phyloP scores from a whole-genome alignment of 2,113 vertebrate species.

The Mastomys coucha region DNA sequence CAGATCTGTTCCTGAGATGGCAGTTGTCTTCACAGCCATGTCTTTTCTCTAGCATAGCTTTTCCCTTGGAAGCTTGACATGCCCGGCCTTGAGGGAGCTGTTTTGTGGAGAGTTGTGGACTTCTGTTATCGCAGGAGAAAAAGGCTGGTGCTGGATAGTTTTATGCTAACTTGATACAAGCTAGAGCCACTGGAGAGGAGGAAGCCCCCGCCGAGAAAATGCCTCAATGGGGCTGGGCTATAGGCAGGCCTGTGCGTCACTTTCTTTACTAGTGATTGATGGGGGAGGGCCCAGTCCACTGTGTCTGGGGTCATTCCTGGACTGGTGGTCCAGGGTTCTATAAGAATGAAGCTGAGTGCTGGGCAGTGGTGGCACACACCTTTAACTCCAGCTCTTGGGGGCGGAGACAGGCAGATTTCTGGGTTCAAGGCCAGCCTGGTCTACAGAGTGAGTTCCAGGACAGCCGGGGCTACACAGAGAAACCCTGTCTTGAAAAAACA shows the following conservation, averaged over 20 bases:
- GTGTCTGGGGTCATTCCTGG: neutral
- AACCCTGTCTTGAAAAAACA: too few species aligned
- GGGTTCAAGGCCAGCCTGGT: too few species aligned
- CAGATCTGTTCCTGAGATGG: neutral
- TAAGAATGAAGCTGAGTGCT: too few species aligned
- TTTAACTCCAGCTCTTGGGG: too few species aligned
- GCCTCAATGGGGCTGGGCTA: neutral
- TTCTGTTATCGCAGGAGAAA: neutral
- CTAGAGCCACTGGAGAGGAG: neutral
- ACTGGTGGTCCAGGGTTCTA: neutral
- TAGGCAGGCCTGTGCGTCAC: neutral
- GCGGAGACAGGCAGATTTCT: too few species aligned
- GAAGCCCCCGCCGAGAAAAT: neutral
- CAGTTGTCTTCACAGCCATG: neutral
- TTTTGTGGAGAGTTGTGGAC: neutral
- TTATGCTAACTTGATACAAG: neutral
- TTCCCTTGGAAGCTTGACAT: neutral
- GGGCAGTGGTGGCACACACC: too few species aligned
- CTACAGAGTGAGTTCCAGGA: too few species aligned
- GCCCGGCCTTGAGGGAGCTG: neutral
- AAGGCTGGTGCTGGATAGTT: neutral
- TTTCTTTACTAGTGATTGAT: neutral
- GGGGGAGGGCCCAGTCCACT: neutral
- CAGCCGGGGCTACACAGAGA: too few species aligned
- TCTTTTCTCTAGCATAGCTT: neutral